Percentiles rank a stretch among this genome's conserved stretches.
phyloP scores from a whole-genome alignment of 2,888 invertebrate genomes.

The Pedicia rivosa region DNA sequence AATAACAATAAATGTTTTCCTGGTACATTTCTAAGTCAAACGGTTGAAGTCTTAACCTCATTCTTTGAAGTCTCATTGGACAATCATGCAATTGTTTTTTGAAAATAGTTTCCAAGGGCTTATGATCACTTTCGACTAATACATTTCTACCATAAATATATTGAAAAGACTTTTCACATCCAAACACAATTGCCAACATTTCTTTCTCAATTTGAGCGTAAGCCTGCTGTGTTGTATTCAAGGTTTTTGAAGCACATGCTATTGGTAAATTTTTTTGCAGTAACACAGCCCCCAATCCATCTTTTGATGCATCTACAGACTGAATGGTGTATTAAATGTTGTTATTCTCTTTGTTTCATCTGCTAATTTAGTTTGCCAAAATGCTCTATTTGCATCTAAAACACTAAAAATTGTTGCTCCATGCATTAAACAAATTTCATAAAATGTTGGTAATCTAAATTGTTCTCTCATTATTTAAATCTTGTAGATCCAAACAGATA shows the following conservation, averaged over 20 bases:
- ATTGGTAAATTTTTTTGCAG: not conserved
- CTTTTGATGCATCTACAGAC: not conserved
- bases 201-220: slow-evolving; percentile 1
- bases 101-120: too few species aligned
- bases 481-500: not conserved
- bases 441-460: not conserved
- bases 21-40: not conserved
- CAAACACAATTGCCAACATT: not conserved
- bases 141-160: not conserved
- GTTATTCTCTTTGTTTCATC: not conserved
- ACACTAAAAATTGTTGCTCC: not conserved
- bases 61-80: not conserved
- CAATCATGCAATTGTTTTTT: too few species aligned
- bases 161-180: not conserved
- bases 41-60: not conserved
- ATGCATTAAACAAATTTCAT: not conserved
- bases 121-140: not conserved
- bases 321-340: not conserved
- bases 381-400: not conserved
- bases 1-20: not conserved
- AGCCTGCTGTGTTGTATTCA: not conserved
- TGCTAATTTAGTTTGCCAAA: not conserved
- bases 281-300: not conserved
- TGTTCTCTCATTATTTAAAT: too few species aligned
- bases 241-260: not conserved